These are phyloP conservation scores for Macrochelys suwanniensis DNA, from an alignment of 2,797 vertebrate genomes.

Conservation along the genomic window DNA sequence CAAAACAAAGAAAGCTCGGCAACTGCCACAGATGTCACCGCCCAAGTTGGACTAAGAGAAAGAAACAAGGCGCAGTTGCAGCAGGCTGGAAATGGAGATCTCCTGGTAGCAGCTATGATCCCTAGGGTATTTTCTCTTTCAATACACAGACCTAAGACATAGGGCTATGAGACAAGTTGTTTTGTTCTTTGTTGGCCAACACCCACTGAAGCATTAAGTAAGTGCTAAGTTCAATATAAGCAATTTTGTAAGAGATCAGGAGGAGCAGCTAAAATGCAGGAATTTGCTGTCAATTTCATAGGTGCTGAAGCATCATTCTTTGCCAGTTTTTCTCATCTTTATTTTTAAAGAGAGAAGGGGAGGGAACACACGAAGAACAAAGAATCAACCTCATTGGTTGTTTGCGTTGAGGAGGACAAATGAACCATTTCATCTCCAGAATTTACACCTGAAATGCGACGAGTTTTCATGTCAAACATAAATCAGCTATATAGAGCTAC, in stretches of 20 bases:
- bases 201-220: background rate
- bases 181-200: background rate
- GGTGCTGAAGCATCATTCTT: background rate
- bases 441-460: background rate
- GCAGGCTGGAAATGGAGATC: background rate
- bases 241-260: background rate
- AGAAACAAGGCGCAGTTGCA: rapidly evolving
- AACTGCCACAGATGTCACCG: rapidly evolving
- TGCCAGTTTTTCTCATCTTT: background rate
- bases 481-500: background rate
- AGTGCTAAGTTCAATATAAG: background rate
- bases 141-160: background rate
- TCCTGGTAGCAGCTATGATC: background rate
- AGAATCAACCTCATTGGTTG: rapidly evolving
- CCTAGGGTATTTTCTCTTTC: background rate
- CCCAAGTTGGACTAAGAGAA: rapidly evolving
- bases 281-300: background rate
- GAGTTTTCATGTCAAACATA: background rate
- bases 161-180: background rate
- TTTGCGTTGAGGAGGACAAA: background rate
- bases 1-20: background rate
- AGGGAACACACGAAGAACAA: background rate
- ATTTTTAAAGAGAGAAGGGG: rapidly evolving
- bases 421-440: background rate
- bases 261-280: background rate